Conservation (phyloP, 2,113 vertebrate genomes). For the Atherinomorus stipes region DNA sequence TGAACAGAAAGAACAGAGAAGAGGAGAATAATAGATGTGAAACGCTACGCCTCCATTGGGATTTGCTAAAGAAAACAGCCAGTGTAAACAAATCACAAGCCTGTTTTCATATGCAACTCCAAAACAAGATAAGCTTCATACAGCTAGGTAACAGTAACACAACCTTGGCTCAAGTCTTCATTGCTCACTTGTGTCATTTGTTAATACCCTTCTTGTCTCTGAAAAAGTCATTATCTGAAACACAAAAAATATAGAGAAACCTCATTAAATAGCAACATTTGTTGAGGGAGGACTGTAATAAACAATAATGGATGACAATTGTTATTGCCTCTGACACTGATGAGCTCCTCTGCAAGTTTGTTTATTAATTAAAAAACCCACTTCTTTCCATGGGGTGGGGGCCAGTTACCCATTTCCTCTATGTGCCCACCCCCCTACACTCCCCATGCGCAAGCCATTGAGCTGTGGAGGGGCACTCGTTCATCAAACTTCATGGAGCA, state of each 20-base stretch:
- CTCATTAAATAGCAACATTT: conserved; percentile 99
- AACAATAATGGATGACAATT: conserved; percentile 99
- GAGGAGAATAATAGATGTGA: conserved; percentile 77
- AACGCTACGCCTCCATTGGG: conserved; percentile 75
- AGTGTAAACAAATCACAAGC: conserved; percentile 75
- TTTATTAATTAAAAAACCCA: conserved; percentile 99
- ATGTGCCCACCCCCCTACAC: conserved; percentile 29
- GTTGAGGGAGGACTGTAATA: conserved; percentile 98
- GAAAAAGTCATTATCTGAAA: conserved; percentile 98
- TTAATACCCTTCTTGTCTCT: conserved; percentile 79
- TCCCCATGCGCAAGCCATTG: conserved; percentile 89
- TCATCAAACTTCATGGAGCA: conserved; percentile 99
- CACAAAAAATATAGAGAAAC: conserved; percentile 91
- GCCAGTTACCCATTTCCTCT: conserved; percentile 61
- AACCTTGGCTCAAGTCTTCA: conserved; percentile 79
- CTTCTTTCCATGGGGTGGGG: conserved; percentile 72
- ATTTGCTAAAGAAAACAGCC: conserved; percentile 76
- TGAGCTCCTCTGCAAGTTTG: conserved; percentile 99
- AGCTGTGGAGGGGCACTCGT: conserved; percentile 96
- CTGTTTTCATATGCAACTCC: conserved; percentile 67
- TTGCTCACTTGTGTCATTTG: conserved; percentile 72
- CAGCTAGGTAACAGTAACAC: conserved; percentile 65
- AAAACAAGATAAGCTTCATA: conserved; percentile 66
- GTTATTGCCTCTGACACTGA: conserved; percentile 99
- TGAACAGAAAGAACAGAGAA: conserved; percentile 68